Base-by-base conservation (phyloP, 2,113 vertebrate genomes). In the Sapajus apella region DNA sequence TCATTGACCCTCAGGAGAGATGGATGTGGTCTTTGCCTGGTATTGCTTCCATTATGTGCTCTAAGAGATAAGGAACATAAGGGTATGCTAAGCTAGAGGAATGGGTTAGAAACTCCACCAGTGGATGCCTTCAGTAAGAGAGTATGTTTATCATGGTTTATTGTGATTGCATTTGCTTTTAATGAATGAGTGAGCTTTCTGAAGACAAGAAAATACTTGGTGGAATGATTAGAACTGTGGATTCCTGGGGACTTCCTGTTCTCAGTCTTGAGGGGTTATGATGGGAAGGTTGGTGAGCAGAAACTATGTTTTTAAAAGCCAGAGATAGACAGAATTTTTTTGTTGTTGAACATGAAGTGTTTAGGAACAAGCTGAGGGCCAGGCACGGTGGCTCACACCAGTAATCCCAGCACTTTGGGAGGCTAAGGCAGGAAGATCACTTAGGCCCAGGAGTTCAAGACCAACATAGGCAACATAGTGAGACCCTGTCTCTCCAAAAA, bases 131-230 rank as follows among this genome's bases (percentile, higher is more conserved):
- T 4, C 72, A 25, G 50, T 16, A 43, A 70, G 50, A 70, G 56
- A 83, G n/a, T 37, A 17, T 90, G 12, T 61, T 91, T 88, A 40
- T 56, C 30, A 30, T 72, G 27, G 18, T 52, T 79, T 43, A 66
- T 80, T 94, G 50, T 81, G n/a, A 61, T 81, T 95, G 50, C 32
- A 93, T 84, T 81, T 88, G 16, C 21, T 90, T 90, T 92, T 68
- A 91, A 84, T 3, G 50, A 56, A 87, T 76, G 50, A 64, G 7
- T 25, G 25, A 66, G 32, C 13, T 90, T 76, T 87, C 47, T 66
- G 32, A 56, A 68, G 52, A 43, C 18, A 40, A 45, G 13, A 35
- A 76, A 94, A 84, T 64, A 66, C 32, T 17, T 76, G 43, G 7
- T 45, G 55, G 47, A 85, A 11, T 61, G 27, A 79, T 23, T 64